Evolutionary conservation across 1,140 invertebrate genomes (phyloP), one percentile per base, ranked within the genome.

Genomic region (Dreissena polymorpha): DNA sequence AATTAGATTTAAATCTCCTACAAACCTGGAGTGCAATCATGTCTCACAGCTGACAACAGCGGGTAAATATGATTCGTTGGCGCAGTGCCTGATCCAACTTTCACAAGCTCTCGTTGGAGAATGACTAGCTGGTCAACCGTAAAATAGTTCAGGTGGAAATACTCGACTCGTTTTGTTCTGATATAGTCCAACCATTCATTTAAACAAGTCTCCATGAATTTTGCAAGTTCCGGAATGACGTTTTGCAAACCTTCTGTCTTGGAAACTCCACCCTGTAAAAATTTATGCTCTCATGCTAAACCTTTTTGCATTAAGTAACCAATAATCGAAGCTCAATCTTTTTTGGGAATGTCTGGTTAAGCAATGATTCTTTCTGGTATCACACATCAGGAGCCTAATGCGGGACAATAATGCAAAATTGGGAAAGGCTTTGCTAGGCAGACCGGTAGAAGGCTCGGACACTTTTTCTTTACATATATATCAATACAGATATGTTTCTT

Each of bases 101-200:
- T 86, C 12, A 89, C 86, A 23, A 92, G 69, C 29, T 91, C 87
- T 81, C 84, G 73, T 68, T 90, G 87, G 13, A 92, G 86, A 29
- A 91, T 87, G 0, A 92, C 90, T 68, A 91, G 80, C 74, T 92
- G 91, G 27, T 89, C 87, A 64, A 88, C 89, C 29, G 88, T 92
- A 81, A 86, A 91, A 68, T 86, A 86, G 68, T 92, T 92, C 77
- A 92, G 77, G 18, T 86, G 73, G 21, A 79, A 81, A 73, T 86
- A 91, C 71, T 89, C 75, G 12, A 84, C 63, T 25, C 91, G 75
- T 72, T 89, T 88, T 8, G 82, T 50, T 25, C 84, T 83, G 14
- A 91, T 86, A 60, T 91, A 86, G 14, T 87, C 5, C 25, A 87
- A 29, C 91, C 91, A 92, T 21, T 90, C 86, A 25, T 82, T 63